These are phyloP conservation scores for Phoenicopterus ruber DNA, from an alignment of 2,113 vertebrate genomes.

Conservation along the genomic window DNA sequence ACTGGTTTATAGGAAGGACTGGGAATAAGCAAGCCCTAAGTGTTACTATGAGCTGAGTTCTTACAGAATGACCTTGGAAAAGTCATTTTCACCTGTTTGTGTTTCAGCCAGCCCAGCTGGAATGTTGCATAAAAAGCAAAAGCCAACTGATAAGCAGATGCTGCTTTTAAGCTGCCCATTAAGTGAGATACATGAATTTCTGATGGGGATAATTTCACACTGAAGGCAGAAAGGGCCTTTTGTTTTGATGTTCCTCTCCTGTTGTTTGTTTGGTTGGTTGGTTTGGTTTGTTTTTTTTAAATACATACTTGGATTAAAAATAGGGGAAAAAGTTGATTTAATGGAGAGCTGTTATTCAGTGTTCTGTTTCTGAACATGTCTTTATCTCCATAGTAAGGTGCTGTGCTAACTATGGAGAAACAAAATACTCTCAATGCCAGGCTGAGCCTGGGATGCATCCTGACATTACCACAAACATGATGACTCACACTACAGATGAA, in stretches of 20 bases:
- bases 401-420: neutral
- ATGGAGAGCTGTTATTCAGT: neutral
- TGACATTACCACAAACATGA: neutral
- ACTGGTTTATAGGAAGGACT: neutral
- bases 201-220: neutral
- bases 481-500: neutral
- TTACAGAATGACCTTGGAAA: conserved; percentile 36
- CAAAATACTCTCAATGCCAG: neutral
- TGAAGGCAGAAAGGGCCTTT: neutral
- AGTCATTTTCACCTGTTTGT: conserved; percentile 46
- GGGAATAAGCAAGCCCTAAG: neutral
- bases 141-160: conserved; percentile 19
- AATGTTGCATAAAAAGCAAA: conserved; percentile 31
- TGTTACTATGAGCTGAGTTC: neutral
- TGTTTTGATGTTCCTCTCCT: neutral
- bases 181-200: conserved; percentile 4
- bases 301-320: neutral
- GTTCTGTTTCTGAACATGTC: neutral
- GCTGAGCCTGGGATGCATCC: neutral
- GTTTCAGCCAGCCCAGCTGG: conserved; percentile 29
- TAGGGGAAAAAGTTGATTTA: neutral
- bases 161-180: conserved; percentile 1
- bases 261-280: neutral
- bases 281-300: neutral
- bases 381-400: neutral